These are phyloP conservation scores for Blomia tropicalis DNA, from an alignment of 2,888 invertebrate species.

Conservation along the genomic window DNA sequence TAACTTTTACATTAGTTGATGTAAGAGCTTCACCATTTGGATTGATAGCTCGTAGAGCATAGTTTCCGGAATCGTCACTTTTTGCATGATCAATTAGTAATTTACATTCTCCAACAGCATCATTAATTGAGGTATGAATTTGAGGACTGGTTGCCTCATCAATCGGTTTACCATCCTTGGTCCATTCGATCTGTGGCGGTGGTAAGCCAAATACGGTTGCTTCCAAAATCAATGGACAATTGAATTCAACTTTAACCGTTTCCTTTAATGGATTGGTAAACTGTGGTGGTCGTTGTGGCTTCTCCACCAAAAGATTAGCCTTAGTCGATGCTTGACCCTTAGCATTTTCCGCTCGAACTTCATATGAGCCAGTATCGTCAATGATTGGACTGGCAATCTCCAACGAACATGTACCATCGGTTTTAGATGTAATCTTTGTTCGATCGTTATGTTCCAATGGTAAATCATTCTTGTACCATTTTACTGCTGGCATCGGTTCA, in stretches of 20 bases:
- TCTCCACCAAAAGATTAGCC: conserved; percentile 22
- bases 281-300: conserved; percentile 41
- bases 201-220: conserved; percentile 64
- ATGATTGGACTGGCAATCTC: conserved; percentile 42
- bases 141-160: not conserved
- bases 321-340: conserved; percentile 44
- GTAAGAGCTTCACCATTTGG: conserved; percentile 24
- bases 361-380: conserved; percentile 67
- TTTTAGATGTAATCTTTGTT: conserved; percentile 44
- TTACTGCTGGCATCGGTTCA: conserved; percentile 67
- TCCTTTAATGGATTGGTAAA: conserved; percentile 25
- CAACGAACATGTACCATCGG: conserved; percentile 57
- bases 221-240: conserved; percentile 56
- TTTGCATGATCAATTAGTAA: conserved; percentile 16
- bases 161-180: conserved; percentile 28
- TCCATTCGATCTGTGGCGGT: conserved; percentile 30
- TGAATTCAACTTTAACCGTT: conserved; percentile 47
- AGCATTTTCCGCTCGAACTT: conserved; percentile 54
- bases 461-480: conserved; percentile 42
- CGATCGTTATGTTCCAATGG: conserved; percentile 31
- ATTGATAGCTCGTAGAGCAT: conserved; percentile 23
- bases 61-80: conserved; percentile 24
- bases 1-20: conserved; percentile 19
- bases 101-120: not conserved
- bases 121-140: not conserved